Evolutionary conservation across 2,797 vertebrate species (phyloP), one percentile per base, ranked within the genome.

Genomic region (Betta splendens): DNA sequence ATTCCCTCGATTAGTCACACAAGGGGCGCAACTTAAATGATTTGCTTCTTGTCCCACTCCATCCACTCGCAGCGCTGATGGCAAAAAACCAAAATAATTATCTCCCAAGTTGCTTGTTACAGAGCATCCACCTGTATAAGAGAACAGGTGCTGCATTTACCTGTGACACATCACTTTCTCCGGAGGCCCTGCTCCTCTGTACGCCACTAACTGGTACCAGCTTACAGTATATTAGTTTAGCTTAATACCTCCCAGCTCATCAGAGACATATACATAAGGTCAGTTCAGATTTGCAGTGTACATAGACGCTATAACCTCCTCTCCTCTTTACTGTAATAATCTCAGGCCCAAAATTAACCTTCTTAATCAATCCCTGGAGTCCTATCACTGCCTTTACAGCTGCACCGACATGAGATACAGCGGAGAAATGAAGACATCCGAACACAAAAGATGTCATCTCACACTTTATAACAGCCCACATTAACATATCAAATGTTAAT

Each of bases 401-500:
- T 26, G 47, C 61, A 63, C 40, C 53, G 76, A 80, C 75, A 77
- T 43, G 61, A 72, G 64, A 58, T 44, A 6, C 60, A 75, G 69
- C 50, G 37, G 61, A 67, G 52, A 82, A 84, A 87, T 84, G 35
- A 85, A 87, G 75, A 81, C 51, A 42, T 76, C 77, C 20, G 64
- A 75, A 62, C 58, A 64, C 68, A 65, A 80, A 77, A 81, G 76
- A 73, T 76, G 79, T 66, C 75, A 75, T 87, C 81, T 82, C 61
- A 28, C 48, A 80, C 74, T 77, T 72, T 66, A 75, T 69, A 78
- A 79, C 65, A 71, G 55, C 53, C 53, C 31, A 59, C 68, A 90
- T 87, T 85, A 89, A 77, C 78, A 84, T 76, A 88, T 89, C 76
- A 85, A 87, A 80, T 75, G 74, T 58, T 86, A 87, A 89, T 92